Evolutionary conservation across 2,888 invertebrate genomes (phyloP), one percentile per base, ranked within the genome.

Genomic region (Drosophila anceps): DNA sequence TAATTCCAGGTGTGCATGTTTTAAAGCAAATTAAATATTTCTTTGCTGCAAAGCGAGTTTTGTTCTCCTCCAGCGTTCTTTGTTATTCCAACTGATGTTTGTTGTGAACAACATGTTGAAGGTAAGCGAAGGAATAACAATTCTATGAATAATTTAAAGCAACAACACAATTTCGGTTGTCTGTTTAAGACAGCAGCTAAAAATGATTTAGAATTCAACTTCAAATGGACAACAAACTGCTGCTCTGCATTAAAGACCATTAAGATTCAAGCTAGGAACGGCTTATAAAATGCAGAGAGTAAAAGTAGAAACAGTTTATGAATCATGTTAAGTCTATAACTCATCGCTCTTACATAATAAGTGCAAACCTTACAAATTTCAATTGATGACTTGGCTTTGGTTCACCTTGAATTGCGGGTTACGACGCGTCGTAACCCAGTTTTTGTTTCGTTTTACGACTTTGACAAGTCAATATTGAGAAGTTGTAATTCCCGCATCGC

Each of bases 401-500:
- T 35, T 69, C 53, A 73, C 80, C 80, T 79, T 76, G 79, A 67
- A 59, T 64, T 39, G 27, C 15, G 37, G 5, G 51, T 15, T 53
- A 20, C 9, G 37, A 29, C 15, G 51, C 50, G 13, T 65, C 35
- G 69, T 76, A 77, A 70, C 77, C 77, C 66, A 80, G 74, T 80
- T 80, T 76, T 58, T 65, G 61, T 63, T 55, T n/a, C 43, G 62
- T 86, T 88, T 88, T 85, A 85, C 73, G 77, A 81, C 78, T 69
- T 24, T 74, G 76, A 54, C 75, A 77, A 73, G 73, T 76, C 71
- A 84, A 84, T 84, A 84, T 57, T 75, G 55, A 53, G 58, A 55
- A 55, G 65, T 59, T 79, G 79, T 72, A 73, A 81, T 87, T 66
- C 84, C 84, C 84, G 84, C 82, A 86, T 78, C 50, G 51, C 50